A percentile compares a stretch with the other conserved stretches of the same genome.
These are phyloP conservation scores for Polydrusus pterygomalis DNA, from an alignment of 2,888 invertebrate genomes.

Conservation along the genomic window DNA sequence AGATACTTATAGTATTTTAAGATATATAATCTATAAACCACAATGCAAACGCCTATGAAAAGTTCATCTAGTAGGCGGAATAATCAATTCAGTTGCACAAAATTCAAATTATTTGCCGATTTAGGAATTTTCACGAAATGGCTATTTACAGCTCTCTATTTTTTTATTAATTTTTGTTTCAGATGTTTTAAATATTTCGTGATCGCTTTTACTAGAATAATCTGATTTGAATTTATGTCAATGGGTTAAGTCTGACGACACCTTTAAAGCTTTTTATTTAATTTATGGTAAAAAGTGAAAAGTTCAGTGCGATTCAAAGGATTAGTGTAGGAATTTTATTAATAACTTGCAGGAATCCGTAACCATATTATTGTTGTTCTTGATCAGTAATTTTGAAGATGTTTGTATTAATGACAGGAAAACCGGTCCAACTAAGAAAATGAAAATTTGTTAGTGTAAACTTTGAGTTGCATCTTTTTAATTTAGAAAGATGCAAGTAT, in stretches of 20 bases:
- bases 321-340: background rate
- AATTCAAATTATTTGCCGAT: slow-evolving; percentile 6
- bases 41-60: too few relatives aligned
- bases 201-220: slow-evolving; percentile 44
- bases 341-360: too few relatives aligned
- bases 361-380: too few relatives aligned
- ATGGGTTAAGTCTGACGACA: slow-evolving; percentile 35
- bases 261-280: slow-evolving; percentile 10
- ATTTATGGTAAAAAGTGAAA: slow-evolving; percentile 19
- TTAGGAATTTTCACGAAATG: slow-evolving; percentile 4
- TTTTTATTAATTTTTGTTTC: slow-evolving; percentile 20
- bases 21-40: too few relatives aligned
- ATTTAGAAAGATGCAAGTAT: too few relatives aligned
- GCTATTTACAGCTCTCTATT: slow-evolving; percentile 37
- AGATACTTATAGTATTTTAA: too few relatives aligned
- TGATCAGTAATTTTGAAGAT: too few relatives aligned
- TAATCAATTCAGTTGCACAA: slow-evolving; percentile 20
- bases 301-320: background rate
- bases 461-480: too few relatives aligned
- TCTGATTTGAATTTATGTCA: slow-evolving; percentile 33
- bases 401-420: too few relatives aligned
- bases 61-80: slow-evolving; percentile 1
- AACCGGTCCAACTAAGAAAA: too few relatives aligned
- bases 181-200: slow-evolving; percentile 23
- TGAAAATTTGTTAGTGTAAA: too few relatives aligned